Percentiles rank a stretch among this genome's conserved stretches.
Evolutionary conservation across 2,113 vertebrate species (phyloP).

Genomic region (Gorsachius goisagi): DNA sequence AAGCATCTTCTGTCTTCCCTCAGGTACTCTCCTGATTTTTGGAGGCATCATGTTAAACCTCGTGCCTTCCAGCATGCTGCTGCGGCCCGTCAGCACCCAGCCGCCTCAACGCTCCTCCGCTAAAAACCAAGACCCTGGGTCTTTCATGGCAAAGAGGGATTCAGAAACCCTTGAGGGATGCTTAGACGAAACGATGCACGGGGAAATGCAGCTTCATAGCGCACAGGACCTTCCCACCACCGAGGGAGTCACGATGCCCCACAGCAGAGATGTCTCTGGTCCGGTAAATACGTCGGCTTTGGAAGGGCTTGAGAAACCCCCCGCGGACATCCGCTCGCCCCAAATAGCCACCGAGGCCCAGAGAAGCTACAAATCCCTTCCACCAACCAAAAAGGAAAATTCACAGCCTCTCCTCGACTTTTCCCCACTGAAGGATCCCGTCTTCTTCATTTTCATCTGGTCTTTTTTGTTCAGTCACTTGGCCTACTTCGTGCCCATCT

Average conservation of each 20-base stretch:
- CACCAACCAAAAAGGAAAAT: background rate
- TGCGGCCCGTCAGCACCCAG: conserved; percentile 74
- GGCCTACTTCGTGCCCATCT: conserved; percentile 89
- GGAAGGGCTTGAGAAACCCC: background rate
- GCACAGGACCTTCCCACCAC: background rate
- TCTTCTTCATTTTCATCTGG: conserved; percentile 92
- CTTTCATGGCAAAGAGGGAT: background rate
- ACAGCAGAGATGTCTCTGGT: background rate
- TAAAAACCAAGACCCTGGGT: background rate
- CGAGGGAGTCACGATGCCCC: background rate
- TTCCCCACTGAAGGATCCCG: conserved; percentile 84
- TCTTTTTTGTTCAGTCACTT: conserved; percentile 91
- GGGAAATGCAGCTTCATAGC: accelerated
- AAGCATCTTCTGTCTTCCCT: background rate
- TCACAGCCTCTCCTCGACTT: conserved; percentile 74
- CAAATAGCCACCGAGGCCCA: background rate
- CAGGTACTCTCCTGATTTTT: conserved; percentile 88
- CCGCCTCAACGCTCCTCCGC: background rate
- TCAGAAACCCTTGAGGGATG: background rate
- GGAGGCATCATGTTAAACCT: conserved; percentile 89
- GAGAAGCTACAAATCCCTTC: background rate
- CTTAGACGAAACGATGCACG: background rate
- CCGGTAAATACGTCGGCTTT: accelerated
- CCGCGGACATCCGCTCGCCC: background rate
- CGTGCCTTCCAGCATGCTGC: conserved; percentile 89